A percentile compares a stretch with the other conserved stretches of the same genome.
Evolutionary conservation across 2,888 invertebrate genomes (phyloP).

Genomic region (Phlogophora meticulosa): DNA sequence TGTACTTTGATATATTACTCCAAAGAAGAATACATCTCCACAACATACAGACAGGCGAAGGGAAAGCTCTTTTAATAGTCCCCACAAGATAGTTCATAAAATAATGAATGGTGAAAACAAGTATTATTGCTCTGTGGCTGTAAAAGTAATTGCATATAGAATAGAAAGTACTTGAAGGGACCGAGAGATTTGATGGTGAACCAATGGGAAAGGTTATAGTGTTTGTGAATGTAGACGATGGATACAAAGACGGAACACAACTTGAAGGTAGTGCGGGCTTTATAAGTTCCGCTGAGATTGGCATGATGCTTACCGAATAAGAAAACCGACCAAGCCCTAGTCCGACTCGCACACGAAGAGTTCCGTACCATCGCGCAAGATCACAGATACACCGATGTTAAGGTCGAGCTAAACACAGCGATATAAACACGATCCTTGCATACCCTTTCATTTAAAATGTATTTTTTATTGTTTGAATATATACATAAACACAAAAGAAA

Average conservation of each 20-base stretch:
- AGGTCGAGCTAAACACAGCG: no score
- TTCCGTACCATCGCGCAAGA: no score
- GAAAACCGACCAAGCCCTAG: no score
- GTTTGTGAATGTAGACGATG: neutral
- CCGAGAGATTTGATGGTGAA: neutral
- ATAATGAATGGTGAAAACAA: conserved; percentile 21
- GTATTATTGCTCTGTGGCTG: neutral
- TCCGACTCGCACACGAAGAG: no score
- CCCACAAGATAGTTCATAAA: conserved; percentile 2
- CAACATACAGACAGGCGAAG: conserved; percentile 5
- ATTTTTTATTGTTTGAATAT: no score
- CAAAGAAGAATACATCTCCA: neutral
- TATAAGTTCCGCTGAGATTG: neutral
- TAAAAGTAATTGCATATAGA: conserved; percentile 2
- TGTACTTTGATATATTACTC: no score
- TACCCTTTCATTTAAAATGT: no score
- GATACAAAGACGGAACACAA: neutral
- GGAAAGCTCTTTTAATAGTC: conserved; percentile 6
- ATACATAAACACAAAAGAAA: no score
- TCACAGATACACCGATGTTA: no score
- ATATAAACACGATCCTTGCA: no score
- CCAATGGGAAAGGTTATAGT: neutral
- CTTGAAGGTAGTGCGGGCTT: neutral
- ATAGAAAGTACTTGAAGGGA: conserved; percentile 15
- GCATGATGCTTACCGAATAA: neutral